Percentiles rank a stretch among this genome's conserved stretches.
Conservation (phyloP, 2,113 vertebrate genomes). For the Lanius collurio region DNA sequence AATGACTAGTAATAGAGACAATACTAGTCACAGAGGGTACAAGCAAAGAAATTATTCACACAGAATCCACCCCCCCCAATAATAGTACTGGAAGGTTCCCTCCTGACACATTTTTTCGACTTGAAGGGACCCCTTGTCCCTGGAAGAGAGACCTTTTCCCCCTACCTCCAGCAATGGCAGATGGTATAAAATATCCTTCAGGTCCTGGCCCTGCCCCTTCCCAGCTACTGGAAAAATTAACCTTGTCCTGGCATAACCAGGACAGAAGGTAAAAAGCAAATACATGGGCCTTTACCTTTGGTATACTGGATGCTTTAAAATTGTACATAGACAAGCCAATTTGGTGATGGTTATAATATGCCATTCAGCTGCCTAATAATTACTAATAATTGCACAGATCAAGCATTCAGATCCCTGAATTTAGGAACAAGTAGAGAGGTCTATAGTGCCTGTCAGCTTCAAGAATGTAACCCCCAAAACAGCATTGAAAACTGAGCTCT, state of each 20-base stretch:
- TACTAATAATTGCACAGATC: not conserved
- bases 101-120: not conserved
- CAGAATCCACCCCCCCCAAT: not conserved
- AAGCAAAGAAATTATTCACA: not conserved
- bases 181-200: not conserved
- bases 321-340: not conserved
- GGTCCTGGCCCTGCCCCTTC: not conserved
- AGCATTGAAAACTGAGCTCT: not conserved
- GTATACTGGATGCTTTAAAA: not conserved
- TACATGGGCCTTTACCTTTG: not conserved
- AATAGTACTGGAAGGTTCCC: not conserved
- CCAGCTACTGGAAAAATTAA: not conserved
- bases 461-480: not conserved
- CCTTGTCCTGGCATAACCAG: not conserved
- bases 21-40: not conserved
- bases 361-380: not conserved
- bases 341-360: not conserved
- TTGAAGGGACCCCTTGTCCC: not conserved
- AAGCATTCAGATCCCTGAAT: not conserved
- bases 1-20: not conserved
- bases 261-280: not conserved
- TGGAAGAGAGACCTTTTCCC: not conserved
- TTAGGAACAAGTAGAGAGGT: not conserved
- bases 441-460: not conserved
- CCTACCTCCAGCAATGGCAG: not conserved